phyloP scores from a whole-genome alignment of 2,888 invertebrate genomes.

The Apeira syringaria region DNA sequence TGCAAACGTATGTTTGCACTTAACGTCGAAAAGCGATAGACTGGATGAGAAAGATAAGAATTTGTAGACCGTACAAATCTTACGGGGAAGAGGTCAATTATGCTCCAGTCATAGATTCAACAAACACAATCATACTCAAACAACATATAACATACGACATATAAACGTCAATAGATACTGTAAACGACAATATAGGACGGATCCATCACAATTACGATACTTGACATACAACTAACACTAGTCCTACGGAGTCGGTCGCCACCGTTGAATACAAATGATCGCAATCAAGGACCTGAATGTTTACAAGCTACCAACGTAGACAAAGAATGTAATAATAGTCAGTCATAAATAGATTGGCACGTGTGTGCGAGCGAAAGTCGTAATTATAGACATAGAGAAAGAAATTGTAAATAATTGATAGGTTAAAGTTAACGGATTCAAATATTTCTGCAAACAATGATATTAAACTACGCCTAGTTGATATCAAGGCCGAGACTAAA shows the following conservation, averaged over 20 bases:
- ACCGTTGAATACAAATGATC: conserved; percentile 54
- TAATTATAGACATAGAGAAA: conserved; percentile 25
- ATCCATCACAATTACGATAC: conserved; percentile 56
- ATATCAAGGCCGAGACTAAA: conserved; percentile 51
- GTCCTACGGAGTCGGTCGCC: conserved; percentile 38
- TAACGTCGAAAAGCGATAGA: no score
- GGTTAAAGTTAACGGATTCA: conserved; percentile 12
- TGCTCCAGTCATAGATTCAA: no score
- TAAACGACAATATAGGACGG: conserved; percentile 44
- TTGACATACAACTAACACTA: conserved; percentile 44
- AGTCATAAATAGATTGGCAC: conserved; percentile 40
- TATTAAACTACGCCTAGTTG: conserved; percentile 19
- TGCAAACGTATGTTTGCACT: no score
- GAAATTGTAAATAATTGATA: conserved; percentile 13
- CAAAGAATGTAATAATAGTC: conserved; percentile 41
- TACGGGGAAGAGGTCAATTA: no score
- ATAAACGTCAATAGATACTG: conserved; percentile 47
- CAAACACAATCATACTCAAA: conserved; percentile 27
- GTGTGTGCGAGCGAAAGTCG: conserved; percentile 45
- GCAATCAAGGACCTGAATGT: conserved; percentile 46
- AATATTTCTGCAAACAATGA: conserved; percentile 15
- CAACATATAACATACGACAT: conserved; percentile 31
- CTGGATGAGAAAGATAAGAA: no score
- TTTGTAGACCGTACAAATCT: no score
- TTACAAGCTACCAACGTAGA: conserved; percentile 39